Percentiles rank a stretch among this genome's conserved stretches.
phyloP scores from a whole-genome alignment of 2,113 vertebrate genomes.

The Thalassoma bifasciatum region DNA sequence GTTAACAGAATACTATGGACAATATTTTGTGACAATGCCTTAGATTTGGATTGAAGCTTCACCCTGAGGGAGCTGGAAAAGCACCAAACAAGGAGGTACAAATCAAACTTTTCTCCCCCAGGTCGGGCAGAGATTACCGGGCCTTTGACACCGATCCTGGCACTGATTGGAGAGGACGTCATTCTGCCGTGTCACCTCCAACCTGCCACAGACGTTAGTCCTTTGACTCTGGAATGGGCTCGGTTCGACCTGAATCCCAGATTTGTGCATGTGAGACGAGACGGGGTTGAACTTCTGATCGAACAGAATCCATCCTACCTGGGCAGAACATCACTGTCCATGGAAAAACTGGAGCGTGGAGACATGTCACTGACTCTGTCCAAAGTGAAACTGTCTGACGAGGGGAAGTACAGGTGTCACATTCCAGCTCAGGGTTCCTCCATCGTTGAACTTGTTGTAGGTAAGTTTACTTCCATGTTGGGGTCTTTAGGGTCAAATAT shows the following conservation, averaged over 20 bases:
- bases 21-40: too few species aligned
- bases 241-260: slow-evolving; percentile 5
- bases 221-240: neutral
- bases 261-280: slow-evolving; percentile 6
- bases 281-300: neutral
- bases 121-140: neutral
- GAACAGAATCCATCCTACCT: neutral
- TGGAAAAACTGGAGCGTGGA: neutral
- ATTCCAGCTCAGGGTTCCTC: neutral
- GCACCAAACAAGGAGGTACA: too few species aligned
- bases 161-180: neutral
- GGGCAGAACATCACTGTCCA: neutral
- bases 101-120: neutral
- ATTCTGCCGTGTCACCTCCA: slow-evolving; percentile 1
- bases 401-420: neutral
- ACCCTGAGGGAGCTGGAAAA: too few species aligned
- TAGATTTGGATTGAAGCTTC: neutral
- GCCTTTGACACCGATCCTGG: neutral
- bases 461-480: neutral
- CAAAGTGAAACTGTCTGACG: neutral
- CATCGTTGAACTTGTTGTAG: neutral
- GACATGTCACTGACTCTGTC: slow-evolving; percentile 9
- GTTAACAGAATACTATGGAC: too few species aligned
- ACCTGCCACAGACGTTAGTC: neutral
- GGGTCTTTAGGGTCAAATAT: too few species aligned